A percentile compares a stretch with the other conserved stretches of the same genome.
Conservation (phyloP, 1,140 invertebrate genomes). For the Drosophila athabasca region DNA sequence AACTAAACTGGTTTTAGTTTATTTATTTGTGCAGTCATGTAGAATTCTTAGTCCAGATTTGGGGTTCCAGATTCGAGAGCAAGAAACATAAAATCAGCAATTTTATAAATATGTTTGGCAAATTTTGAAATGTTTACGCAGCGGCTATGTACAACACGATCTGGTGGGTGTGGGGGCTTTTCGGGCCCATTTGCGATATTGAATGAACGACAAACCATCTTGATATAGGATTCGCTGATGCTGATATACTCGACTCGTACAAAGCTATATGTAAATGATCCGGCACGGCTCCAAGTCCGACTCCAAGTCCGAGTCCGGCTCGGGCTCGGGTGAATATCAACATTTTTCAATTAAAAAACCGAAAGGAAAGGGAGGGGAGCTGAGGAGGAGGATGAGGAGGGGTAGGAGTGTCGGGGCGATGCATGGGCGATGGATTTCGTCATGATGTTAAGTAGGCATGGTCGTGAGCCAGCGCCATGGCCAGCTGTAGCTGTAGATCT, state of each 20-base stretch:
- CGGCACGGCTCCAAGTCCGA: background rate
- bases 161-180: too few relatives aligned
- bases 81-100: constrained; percentile 45
- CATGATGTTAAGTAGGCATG: constrained; percentile 61
- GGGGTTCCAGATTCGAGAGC: constrained; percentile 21
- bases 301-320: too few relatives aligned
- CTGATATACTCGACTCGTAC: constrained; percentile 13
- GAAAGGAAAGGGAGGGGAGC: constrained; percentile 9
- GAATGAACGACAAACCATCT: constrained; percentile 48
- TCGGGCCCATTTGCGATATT: constrained; percentile 2
- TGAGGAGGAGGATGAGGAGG: background rate
- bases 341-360: constrained; percentile 62
- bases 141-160: constrained; percentile 25
- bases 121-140: constrained; percentile 60
- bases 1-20: constrained; percentile 41
- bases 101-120: constrained; percentile 50
- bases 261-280: constrained; percentile 54
- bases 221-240: constrained; percentile 37
- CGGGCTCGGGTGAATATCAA: constrained; percentile 45
- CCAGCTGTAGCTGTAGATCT: constrained; percentile 45
- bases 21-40: background rate
- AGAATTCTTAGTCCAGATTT: constrained; percentile 35
- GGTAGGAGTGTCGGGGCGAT: constrained; percentile 6
- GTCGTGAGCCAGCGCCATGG: constrained; percentile 42
- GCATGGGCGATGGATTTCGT: constrained; percentile 35